These are phyloP conservation scores for Phortica magna DNA, from an alignment of 2,888 invertebrate species.

Conservation along the genomic window DNA sequence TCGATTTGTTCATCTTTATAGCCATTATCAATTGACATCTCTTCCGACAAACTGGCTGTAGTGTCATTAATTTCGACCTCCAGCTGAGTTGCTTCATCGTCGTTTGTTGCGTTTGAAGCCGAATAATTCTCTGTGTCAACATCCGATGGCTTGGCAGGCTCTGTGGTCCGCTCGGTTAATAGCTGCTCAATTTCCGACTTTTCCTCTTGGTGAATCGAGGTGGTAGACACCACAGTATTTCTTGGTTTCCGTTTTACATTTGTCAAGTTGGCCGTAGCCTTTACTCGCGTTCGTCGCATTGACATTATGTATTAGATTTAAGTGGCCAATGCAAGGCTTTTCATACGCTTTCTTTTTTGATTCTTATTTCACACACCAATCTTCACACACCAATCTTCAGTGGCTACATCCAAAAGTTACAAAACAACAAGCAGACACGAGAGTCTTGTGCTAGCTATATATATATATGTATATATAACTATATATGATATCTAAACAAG, in stretches of 20 bases:
- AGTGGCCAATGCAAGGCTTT: too few relatives aligned
- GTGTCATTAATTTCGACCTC: neutral
- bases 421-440: conserved; percentile 52
- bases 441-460: too few relatives aligned
- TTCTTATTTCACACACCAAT: conserved; percentile 3
- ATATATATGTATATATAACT: too few relatives aligned
- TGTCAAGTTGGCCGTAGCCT: conserved; percentile 83
- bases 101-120: neutral
- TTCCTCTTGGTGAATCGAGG: neutral
- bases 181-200: neutral
- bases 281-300: conserved; percentile 85
- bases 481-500: too few relatives aligned
- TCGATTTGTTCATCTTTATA: conserved; percentile 29
- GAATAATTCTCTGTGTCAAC: conserved; percentile 34
- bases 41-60: conserved; percentile 18
- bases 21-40: conserved; percentile 29
- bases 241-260: conserved; percentile 59
- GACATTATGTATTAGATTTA: conserved; percentile 78
- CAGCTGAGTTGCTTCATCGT: neutral
- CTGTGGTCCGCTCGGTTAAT: neutral
- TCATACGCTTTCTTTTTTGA: neutral
- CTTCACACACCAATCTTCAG: neutral
- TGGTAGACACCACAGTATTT: neutral
- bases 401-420: neutral
- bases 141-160: neutral